Conservation (phyloP, 2,797 vertebrate genomes). For the Chromis chromis region DNA sequence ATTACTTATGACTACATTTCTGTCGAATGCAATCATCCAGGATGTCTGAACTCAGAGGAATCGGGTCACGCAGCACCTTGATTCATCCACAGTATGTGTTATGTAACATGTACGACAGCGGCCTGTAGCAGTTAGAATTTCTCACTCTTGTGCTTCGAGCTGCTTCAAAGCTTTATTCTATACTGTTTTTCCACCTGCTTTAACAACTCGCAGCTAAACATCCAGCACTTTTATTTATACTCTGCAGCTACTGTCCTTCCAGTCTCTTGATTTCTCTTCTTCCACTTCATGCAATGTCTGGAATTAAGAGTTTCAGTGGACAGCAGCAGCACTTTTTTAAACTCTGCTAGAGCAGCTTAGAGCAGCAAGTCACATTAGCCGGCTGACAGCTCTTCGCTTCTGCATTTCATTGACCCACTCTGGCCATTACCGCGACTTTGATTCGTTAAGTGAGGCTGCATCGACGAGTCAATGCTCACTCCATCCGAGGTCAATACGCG, state of each 20-base stretch:
- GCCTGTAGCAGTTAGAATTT: conserved; percentile 2
- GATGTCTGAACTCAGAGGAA: conserved; percentile 10
- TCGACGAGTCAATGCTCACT: conserved; percentile 36
- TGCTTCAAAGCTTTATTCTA: conserved; percentile 28
- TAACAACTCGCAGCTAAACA: conserved; percentile 17
- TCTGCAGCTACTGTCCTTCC: conserved; percentile 9
- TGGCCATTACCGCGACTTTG: conserved; percentile 65
- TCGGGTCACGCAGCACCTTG: background rate
- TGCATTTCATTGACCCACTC: conserved; percentile 66
- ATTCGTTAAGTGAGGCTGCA: conserved; percentile 63
- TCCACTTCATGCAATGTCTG: conserved; percentile 24
- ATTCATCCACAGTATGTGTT: conserved; percentile 25
- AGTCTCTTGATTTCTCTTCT: conserved; percentile 25
- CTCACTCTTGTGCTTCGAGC: conserved; percentile 3
- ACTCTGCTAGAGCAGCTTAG: conserved; percentile 30
- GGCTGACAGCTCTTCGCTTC: conserved; percentile 18
- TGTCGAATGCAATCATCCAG: background rate
- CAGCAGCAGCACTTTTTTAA: conserved; percentile 13
- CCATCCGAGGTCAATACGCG: conserved; percentile 38
- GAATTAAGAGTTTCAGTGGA: conserved; percentile 35
- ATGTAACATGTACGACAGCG: conserved; percentile 44
- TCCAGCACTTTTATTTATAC: background rate
- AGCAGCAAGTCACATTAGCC: conserved; percentile 51
- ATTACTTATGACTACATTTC: background rate
- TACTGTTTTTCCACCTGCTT: conserved; percentile 28